Percentiles rank a stretch among this genome's conserved stretches.
These are phyloP conservation scores for Oryzias dopingdopingensis DNA, from an alignment of 2,797 vertebrate species.

Conservation along the genomic window DNA sequence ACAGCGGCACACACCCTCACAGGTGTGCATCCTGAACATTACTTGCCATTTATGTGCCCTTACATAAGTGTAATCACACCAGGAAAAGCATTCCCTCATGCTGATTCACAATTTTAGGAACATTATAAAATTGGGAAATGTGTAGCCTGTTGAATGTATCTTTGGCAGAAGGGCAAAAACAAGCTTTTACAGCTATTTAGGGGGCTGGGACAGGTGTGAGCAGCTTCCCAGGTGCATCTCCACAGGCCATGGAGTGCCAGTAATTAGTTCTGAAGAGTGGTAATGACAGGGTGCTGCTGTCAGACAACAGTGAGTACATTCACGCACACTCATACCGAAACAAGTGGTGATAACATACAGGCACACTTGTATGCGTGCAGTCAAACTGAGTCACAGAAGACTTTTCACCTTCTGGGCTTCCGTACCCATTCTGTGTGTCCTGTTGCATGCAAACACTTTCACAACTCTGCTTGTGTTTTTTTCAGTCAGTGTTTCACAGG, in stretches of 20 bases:
- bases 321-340: slow-evolving; percentile 23
- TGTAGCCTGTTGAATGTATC: slow-evolving; percentile 29
- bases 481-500: slow-evolving; percentile 32
- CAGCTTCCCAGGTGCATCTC: slow-evolving; percentile 69
- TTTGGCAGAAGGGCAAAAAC: slow-evolving; percentile 22
- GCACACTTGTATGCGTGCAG: slow-evolving; percentile 51
- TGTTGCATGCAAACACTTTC: slow-evolving; percentile 32
- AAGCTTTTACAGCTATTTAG: slow-evolving; percentile 47
- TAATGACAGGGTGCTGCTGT: slow-evolving; percentile 70
- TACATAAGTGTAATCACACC: slow-evolving; percentile 56
- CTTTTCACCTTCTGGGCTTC: slow-evolving; percentile 21
- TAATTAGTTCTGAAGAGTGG: slow-evolving; percentile 54
- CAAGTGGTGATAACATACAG: slow-evolving; percentile 28
- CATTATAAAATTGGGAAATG: slow-evolving; percentile 55
- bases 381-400: slow-evolving; percentile 28
- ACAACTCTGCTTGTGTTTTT: slow-evolving; percentile 43
- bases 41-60: slow-evolving; percentile 44
- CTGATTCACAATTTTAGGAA: slow-evolving; percentile 66
- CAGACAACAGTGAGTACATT: slow-evolving; percentile 32
- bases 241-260: slow-evolving; percentile 63
- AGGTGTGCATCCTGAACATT: slow-evolving; percentile 34
- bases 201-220: slow-evolving; percentile 68
- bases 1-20: slow-evolving; percentile 32
- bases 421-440: slow-evolving; percentile 15
- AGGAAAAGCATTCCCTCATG: slow-evolving; percentile 55